phyloP scores from a whole-genome alignment of 2,113 vertebrate species.

The Ivindomyrus marchei region DNA sequence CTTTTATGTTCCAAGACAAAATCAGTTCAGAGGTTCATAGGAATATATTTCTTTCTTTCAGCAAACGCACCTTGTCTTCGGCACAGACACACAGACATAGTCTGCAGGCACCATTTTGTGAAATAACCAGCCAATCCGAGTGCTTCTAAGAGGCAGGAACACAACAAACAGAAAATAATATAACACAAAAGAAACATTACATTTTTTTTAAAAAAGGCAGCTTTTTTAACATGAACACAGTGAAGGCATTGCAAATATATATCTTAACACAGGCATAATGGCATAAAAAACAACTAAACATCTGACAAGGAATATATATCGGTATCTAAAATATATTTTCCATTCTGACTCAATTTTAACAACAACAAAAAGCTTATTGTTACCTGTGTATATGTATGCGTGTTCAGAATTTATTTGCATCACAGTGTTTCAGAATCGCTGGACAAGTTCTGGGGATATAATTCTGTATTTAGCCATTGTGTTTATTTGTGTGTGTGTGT shows the following conservation, averaged over 20 bases:
- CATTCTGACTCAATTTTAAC: slow-evolving; percentile 38
- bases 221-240: slow-evolving; percentile 12
- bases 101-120: slow-evolving; percentile 34
- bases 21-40: slow-evolving; percentile 32
- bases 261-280: slow-evolving; percentile 35
- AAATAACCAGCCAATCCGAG: slow-evolving; percentile 53
- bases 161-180: slow-evolving; percentile 21
- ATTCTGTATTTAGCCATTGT: background rate
- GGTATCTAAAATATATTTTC: slow-evolving; percentile 20
- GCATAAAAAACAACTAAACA: slow-evolving; percentile 48
- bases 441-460: background rate
- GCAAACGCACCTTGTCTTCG: slow-evolving; percentile 44
- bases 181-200: slow-evolving; percentile 36
- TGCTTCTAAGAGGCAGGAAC: slow-evolving; percentile 48
- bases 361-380: slow-evolving; percentile 53
- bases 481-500: slow-evolving; percentile 21
- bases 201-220: slow-evolving; percentile 24
- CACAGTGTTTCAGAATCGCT: slow-evolving; percentile 15
- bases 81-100: slow-evolving; percentile 43
- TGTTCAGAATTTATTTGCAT: slow-evolving; percentile 15
- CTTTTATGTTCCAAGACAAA: slow-evolving; percentile 26
- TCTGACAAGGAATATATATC: slow-evolving; percentile 46
- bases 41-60: slow-evolving; percentile 33
- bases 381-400: slow-evolving; percentile 44
- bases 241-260: background rate